Evolutionary conservation across 2,888 invertebrate species (phyloP), one percentile per base, ranked within the genome.

Genomic region (Tolmerus cingulatus): DNA sequence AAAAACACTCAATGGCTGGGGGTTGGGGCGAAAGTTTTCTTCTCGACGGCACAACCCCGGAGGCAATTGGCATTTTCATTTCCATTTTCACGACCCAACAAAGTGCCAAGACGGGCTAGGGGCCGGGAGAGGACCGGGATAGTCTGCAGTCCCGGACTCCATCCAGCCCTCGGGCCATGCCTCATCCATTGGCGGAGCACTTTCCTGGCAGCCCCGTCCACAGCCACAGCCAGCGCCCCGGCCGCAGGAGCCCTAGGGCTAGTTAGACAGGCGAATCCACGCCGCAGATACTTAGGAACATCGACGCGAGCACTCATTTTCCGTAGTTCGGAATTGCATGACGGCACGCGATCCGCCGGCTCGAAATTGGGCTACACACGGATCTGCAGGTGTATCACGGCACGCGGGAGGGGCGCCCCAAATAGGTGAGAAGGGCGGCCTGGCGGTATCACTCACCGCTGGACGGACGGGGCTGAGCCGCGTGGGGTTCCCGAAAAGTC

Each of bases 321-420:
- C 86, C 78, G 86, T 79, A 78, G 78, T 79, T 86, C 89, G 90
- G 91, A 92, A 92, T 92, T 92, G 92, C 92, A 92, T 92, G 92
- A 91, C 91, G 89, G 90, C 92, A 92, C 92, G 92, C 92, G 91
- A 91, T 81, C 76, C 27, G 23, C 81, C 74, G 81, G 57, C 87
- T 86, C n/a, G 30, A 51, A 86, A 86, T 87, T 87, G 87, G 87
- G 78, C 81, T 82, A 46, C 66, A 76, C 81, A 23, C 43, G 66
- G 27, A 40, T 74, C 43, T 74, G 74, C n/a, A 23, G 86, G 46
- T 81, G 43, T 87, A 66, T 66, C 66, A 66, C 23, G 27, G 66
- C 40, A 37, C 30, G 34, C 46, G n/a, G n/a, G 43, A 27, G 43
- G 79, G 34, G 57, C 78, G 43, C 78, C 74, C 43, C 40, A 78